Base-by-base conservation (phyloP, 1,140 invertebrate species). In the Gryllus bimaculatus region DNA sequence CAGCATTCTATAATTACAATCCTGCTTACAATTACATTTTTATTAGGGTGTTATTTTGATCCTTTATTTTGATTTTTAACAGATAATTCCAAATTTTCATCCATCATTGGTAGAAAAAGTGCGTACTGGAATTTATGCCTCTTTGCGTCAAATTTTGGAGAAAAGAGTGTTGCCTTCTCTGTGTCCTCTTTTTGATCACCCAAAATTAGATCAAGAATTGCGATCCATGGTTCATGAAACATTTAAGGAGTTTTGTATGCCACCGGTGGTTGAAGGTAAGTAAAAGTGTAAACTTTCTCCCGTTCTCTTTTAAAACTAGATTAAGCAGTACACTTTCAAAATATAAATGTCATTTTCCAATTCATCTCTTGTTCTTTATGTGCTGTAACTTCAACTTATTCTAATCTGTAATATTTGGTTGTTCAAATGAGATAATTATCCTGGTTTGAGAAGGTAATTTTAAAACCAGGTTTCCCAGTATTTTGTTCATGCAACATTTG, bases 51-150 rank as follows among this genome's bases (percentile, higher is more conserved):
- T 78, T 18, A 8, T 13, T 10, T 49, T 49, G 0, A 47, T 39
- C 48, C 13, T 39, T 75, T 48, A 7, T 74, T 8, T 18, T 48
- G n/a, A 15, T 54, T 79, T 7, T 81, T 88, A 88, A 73, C 88
- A 97, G 89, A 97, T 98, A 83, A 96, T 97, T 86, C 92, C 94
- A 80, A 96, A 97, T 85, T 99, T 97, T 86, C 95, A 94, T 88
- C 94, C 96, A 76, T 88, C 91, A 76, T 89, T 94, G 82, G 89
- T 92, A 73, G 93, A 95, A 73, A 94, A 94, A 89, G 95, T 99
- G 8, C 90, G 92, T 82, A 90, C 91, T 83, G 97, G 97, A 48
- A 96, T 99, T 82, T 96, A 93, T 85, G 93, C 94, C 84, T 97
- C 97, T n/a, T 85, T 99, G 8, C 88, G 92, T 83, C 93, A 96